Evolutionary conservation across 2,888 invertebrate genomes (phyloP), one percentile per base, ranked within the genome.

Genomic region (Phortica magna): DNA sequence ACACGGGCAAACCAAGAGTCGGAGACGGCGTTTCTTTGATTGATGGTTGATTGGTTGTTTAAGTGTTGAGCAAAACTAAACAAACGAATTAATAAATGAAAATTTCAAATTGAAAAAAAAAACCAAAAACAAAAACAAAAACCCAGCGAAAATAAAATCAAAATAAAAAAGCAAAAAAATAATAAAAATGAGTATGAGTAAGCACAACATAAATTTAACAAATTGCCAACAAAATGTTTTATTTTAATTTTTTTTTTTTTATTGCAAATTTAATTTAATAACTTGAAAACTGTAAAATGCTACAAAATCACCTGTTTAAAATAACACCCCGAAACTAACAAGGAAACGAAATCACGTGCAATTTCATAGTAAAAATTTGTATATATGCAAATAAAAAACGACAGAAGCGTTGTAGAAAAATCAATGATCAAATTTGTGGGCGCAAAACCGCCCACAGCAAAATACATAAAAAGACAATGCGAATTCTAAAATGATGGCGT

Each of bases 31-130:
- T 71, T 71, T 71, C 14, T 71, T 71, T 71, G 70, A 71, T 71
- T 71, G 70, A 71, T 71, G 31, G 70, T 53, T 71, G 70, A 31
- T 71, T 71, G 55, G 53, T 53, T 71, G 22, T 73, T 64, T 48
- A 65, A 53, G 48, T 74, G 53, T 74, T 74, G 74, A 53, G 74
- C 74, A 74, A 74, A 74, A 74, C 61, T 42, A 73, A 43, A 70
- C 53, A 70, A 48, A 61, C 61, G 22, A 61, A 61, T 31, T 55
- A 71, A 22, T 41, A 42, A 43, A 53, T 42, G 61, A 19, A 48
- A n/a, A 73, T 19, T 19, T 19, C 39, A 73, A 57, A 31, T 9
- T 14, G 12, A 10, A 65, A 39, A 10, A 7, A 39, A 31, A 65
- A 65, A n/a, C 14, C 9, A 65, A 31, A 31, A 31, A 31, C 7